These are phyloP conservation scores for Pluvialis apricaria DNA, from an alignment of 2,113 vertebrate species.

Conservation along the genomic window DNA sequence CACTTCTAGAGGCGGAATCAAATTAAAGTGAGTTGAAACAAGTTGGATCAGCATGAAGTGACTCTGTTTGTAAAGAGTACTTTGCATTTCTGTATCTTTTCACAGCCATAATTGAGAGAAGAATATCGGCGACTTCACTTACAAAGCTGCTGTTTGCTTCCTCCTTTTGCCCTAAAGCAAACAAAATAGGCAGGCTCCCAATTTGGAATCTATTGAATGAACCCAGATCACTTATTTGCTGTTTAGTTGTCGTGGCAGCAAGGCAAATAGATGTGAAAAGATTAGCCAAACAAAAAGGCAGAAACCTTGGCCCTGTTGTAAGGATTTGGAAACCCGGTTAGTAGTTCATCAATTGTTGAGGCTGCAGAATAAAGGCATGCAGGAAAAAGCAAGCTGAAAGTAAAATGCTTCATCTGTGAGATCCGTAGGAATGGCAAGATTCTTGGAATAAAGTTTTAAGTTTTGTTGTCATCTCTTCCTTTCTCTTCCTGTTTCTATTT, in stretches of 20 bases:
- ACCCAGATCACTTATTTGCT: slow-evolving; percentile 50
- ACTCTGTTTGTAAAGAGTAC: slow-evolving; percentile 1
- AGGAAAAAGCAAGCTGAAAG: not conserved
- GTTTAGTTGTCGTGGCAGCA: slow-evolving; percentile 56
- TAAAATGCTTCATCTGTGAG: not conserved
- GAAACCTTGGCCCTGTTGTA: not conserved
- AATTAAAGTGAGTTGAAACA: not conserved
- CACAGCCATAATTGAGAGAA: slow-evolving; percentile 50
- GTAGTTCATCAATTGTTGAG: not conserved
- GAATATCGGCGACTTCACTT: slow-evolving; percentile 19
- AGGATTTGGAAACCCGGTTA: not conserved
- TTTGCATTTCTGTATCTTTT: slow-evolving; percentile 51
- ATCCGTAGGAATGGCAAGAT: not conserved
- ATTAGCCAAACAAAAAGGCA: slow-evolving; percentile 49
- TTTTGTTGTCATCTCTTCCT: not conserved
- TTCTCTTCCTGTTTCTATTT: not conserved
- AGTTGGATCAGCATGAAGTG: slow-evolving; percentile 1
- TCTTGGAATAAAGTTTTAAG: not conserved
- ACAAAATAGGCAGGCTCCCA: slow-evolving; percentile 59
- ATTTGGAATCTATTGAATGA: slow-evolving; percentile 43
- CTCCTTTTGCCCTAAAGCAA: slow-evolving; percentile 57
- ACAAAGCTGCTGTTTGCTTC: slow-evolving; percentile 48
- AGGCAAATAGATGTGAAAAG: slow-evolving; percentile 64
- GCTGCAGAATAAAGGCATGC: not conserved
- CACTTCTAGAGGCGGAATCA: not conserved